phyloP scores from a whole-genome alignment of 2,888 invertebrate species.

The Leptopilina drosophilae region DNA sequence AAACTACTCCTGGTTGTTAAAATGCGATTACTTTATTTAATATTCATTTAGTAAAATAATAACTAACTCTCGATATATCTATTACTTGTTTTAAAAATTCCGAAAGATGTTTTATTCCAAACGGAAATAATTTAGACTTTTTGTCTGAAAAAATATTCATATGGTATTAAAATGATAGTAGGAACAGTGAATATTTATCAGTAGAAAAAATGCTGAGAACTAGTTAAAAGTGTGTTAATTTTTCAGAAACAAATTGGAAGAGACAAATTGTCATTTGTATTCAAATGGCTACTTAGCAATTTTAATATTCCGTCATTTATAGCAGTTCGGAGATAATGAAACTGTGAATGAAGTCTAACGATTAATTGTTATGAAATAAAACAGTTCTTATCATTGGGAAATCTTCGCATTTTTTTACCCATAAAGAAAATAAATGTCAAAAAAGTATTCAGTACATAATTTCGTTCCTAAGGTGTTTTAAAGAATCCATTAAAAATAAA shows the following conservation, averaged over 20 bases:
- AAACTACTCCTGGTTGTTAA: too few species aligned
- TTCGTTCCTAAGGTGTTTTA: too few species aligned
- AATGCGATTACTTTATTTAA: too few species aligned
- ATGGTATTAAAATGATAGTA: neutral
- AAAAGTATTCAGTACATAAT: neutral
- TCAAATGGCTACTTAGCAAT: slow-evolving; percentile 27
- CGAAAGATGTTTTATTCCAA: too few species aligned
- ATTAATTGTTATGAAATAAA: neutral
- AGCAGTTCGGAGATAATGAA: neutral
- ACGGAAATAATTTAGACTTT: too few species aligned
- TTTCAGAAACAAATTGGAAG: neutral
- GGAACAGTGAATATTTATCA: neutral
- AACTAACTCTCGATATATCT: too few species aligned
- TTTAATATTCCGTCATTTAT: slow-evolving; percentile 8
- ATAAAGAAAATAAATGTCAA: neutral
- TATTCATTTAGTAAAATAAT: too few species aligned
- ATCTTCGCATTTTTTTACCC: neutral
- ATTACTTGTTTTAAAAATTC: too few species aligned
- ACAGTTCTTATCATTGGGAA: neutral
- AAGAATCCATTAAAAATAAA: too few species aligned
- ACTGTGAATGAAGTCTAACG: neutral
- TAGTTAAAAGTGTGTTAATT: neutral
- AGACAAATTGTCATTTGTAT: slow-evolving; percentile 7
- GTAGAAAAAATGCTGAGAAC: neutral
- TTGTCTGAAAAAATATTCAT: neutral